These are phyloP conservation scores for Drosophila ogumai DNA, from an alignment of 1,140 invertebrate species.

Conservation along the genomic window DNA sequence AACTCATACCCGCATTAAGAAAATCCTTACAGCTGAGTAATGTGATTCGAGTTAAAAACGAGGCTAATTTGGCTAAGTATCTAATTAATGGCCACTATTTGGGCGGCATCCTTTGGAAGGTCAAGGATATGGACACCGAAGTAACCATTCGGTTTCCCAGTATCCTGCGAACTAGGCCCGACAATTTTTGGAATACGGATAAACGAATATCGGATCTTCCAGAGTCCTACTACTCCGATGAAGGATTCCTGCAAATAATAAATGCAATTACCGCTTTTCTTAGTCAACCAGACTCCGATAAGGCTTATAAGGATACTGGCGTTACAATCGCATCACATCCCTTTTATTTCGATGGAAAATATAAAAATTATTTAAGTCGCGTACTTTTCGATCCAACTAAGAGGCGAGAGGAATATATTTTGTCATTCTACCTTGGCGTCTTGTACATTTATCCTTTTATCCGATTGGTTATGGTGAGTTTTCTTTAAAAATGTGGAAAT, in stretches of 20 bases:
- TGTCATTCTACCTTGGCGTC: constrained; percentile 20
- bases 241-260: constrained; percentile 19
- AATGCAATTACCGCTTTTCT: constrained; percentile 18
- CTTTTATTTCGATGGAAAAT: neutral
- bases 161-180: constrained; percentile 7
- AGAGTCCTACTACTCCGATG: neutral
- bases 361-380: neutral
- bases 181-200: constrained; percentile 17
- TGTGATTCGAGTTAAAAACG: neutral
- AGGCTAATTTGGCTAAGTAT: neutral
- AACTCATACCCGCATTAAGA: neutral
- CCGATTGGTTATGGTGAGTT: constrained; percentile 25
- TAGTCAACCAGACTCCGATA: neutral
- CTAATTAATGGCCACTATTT: constrained; percentile 13
- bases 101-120: constrained; percentile 24
- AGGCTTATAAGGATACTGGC: neutral
- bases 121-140: neutral
- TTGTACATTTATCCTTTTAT: constrained; percentile 25
- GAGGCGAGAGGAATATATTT: neutral
- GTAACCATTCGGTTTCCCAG: constrained; percentile 25
- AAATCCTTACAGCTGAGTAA: constrained; percentile 8
- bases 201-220: neutral
- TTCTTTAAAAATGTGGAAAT: no score
- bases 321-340: neutral
- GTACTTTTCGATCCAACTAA: constrained; percentile 4